Evolutionary conservation across 2,888 invertebrate genomes (phyloP).

Genomic region (Polylopha cassiicola): DNA sequence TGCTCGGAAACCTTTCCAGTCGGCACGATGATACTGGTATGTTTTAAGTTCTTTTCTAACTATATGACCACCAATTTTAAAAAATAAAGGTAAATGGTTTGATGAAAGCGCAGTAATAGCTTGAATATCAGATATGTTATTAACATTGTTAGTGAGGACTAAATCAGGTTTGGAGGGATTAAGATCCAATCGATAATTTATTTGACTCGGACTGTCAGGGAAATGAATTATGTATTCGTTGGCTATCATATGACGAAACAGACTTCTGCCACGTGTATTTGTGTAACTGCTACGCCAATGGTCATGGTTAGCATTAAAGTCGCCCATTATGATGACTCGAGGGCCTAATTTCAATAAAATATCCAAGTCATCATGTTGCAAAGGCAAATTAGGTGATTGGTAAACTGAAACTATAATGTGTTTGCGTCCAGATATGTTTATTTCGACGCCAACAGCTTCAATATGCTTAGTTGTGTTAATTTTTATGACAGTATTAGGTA

Average conservation of each 20-base stretch:
- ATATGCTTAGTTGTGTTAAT: neutral
- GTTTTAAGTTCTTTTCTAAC: neutral
- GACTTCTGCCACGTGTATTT: conserved; percentile 1
- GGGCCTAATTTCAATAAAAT: conserved; percentile 6
- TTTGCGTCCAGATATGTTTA: neutral
- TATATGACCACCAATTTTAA: neutral
- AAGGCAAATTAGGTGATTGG: conserved; percentile 17
- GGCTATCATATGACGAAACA: conserved; percentile 13
- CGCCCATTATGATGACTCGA: conserved; percentile 12
- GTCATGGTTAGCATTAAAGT: conserved; percentile 13
- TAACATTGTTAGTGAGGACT: neutral
- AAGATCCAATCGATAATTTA: conserved; percentile 6
- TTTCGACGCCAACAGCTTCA: neutral
- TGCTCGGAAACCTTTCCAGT: conserved; percentile 8
- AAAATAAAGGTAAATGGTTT: conserved; percentile 17
- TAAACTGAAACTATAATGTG: conserved; percentile 6
- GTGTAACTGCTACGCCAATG: conserved; percentile 1
- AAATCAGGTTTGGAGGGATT: conserved; percentile 10
- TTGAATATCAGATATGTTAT: neutral
- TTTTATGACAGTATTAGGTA: neutral
- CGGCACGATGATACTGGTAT: conserved; percentile 1
- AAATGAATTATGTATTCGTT: conserved; percentile 8
- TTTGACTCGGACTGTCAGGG: neutral
- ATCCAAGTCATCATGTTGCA: conserved; percentile 8
- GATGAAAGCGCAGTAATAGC: conserved; percentile 12